Conservation (phyloP, 2,888 invertebrate species). For the Mycalesis mineus region DNA sequence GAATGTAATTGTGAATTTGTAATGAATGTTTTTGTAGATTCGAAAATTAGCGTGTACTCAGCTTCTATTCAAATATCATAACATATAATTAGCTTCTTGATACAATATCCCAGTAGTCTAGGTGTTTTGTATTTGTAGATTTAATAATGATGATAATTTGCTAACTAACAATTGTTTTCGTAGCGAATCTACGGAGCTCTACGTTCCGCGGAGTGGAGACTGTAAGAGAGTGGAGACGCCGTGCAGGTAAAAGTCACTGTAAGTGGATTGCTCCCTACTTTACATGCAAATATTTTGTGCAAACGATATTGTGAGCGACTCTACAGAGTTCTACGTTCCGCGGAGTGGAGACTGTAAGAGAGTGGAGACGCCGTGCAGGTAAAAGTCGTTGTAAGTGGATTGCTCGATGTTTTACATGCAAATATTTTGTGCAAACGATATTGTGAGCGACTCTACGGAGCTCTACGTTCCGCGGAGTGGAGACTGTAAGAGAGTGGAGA, state of each 20-base stretch:
- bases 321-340: constrained; percentile 36
- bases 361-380: constrained; percentile 69
- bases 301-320: constrained; percentile 51
- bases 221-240: constrained; percentile 61
- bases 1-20: too few relatives aligned
- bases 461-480: constrained; percentile 38
- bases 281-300: constrained; percentile 75
- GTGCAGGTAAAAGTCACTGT: constrained; percentile 72
- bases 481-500: constrained; percentile 56
- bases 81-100: too few relatives aligned
- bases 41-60: too few relatives aligned
- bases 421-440: constrained; percentile 73
- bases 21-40: too few relatives aligned
- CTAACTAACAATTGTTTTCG: too few relatives aligned
- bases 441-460: constrained; percentile 37
- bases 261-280: constrained; percentile 77
- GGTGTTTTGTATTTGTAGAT: too few relatives aligned
- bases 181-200: constrained; percentile 39
- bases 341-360: constrained; percentile 54
- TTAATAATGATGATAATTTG: too few relatives aligned
- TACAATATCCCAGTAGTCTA: too few relatives aligned
- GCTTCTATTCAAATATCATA: too few relatives aligned
- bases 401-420: constrained; percentile 76
- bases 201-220: constrained; percentile 42
- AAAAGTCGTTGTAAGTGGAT: constrained; percentile 74